These are phyloP conservation scores for Anguilla japonica DNA, from an alignment of 2,113 vertebrate species.

Conservation along the genomic window DNA sequence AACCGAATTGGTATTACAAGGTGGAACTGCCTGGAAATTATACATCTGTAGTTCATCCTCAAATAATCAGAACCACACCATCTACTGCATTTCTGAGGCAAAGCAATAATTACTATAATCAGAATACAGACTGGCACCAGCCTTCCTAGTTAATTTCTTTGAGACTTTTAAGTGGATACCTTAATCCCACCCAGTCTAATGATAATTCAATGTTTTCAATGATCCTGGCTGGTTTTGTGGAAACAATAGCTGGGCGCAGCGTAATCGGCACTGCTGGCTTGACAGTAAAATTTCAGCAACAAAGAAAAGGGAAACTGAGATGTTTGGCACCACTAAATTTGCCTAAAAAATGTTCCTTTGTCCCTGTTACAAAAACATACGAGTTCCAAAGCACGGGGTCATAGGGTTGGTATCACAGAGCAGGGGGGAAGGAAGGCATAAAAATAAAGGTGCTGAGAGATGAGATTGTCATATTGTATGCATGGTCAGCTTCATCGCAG, in stretches of 20 bases:
- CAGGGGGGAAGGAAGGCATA: neutral
- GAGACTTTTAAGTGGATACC: neutral
- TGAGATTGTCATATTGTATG: neutral
- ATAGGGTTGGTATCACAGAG: neutral
- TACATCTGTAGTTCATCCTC: neutral
- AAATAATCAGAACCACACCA: neutral
- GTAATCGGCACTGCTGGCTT: neutral
- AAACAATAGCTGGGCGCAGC: neutral
- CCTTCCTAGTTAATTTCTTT: neutral
- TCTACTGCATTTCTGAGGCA: neutral
- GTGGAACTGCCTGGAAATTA: neutral
- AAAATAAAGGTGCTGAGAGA: neutral
- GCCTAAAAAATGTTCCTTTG: neutral
- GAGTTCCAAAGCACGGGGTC: neutral
- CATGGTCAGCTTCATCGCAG: neutral
- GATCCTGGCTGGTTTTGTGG: neutral
- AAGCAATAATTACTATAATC: conserved; percentile 3
- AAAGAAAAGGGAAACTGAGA: neutral
- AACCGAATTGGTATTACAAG: neutral
- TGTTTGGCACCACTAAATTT: neutral
- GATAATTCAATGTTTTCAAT: neutral
- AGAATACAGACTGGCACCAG: neutral
- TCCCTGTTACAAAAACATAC: neutral
- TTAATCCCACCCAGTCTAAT: neutral
- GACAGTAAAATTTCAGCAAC: neutral